These are phyloP conservation scores for Papilio machaon DNA, from an alignment of 1,140 invertebrate species.

Conservation along the genomic window DNA sequence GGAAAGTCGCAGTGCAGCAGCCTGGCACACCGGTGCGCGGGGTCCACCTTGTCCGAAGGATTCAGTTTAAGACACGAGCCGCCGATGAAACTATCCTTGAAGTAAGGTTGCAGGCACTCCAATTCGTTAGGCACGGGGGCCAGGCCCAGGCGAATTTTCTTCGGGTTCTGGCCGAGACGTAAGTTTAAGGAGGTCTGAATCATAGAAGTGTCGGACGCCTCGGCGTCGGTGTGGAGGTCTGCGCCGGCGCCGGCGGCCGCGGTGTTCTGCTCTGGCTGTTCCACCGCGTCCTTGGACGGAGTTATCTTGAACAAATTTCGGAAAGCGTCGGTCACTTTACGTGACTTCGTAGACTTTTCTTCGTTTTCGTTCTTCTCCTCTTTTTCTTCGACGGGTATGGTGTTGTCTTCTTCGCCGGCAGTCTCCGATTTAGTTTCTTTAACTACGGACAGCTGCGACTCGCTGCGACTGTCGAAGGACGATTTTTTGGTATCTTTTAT, in stretches of 20 bases:
- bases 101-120: conserved; percentile 64
- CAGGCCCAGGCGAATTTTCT: conserved; percentile 50
- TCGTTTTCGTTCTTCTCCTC: conserved; percentile 48
- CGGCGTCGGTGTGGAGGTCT: neutral
- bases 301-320: conserved; percentile 48
- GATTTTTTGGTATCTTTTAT: conserved; percentile 34
- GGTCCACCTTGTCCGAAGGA: conserved; percentile 53
- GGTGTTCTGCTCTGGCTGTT: neutral
- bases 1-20: conserved; percentile 69
- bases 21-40: conserved; percentile 52
- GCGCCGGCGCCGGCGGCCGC: neutral
- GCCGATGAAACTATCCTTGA: conserved; percentile 66
- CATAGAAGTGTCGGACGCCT: conserved; percentile 44
- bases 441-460: conserved; percentile 6
- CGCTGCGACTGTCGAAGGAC: neutral
- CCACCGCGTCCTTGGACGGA: conserved; percentile 34
- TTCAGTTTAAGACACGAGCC: conserved; percentile 67
- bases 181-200: conserved; percentile 53
- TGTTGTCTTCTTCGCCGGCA: conserved; percentile 28
- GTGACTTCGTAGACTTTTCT: conserved; percentile 33
- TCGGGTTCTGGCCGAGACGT: conserved; percentile 41
- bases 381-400: conserved; percentile 27
- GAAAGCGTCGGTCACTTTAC: conserved; percentile 33
- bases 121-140: conserved; percentile 54
- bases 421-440: conserved; percentile 37